A percentile compares a stretch with the other conserved stretches of the same genome.
Conservation (phyloP, 2,113 vertebrate genomes). For the Indri indri region DNA sequence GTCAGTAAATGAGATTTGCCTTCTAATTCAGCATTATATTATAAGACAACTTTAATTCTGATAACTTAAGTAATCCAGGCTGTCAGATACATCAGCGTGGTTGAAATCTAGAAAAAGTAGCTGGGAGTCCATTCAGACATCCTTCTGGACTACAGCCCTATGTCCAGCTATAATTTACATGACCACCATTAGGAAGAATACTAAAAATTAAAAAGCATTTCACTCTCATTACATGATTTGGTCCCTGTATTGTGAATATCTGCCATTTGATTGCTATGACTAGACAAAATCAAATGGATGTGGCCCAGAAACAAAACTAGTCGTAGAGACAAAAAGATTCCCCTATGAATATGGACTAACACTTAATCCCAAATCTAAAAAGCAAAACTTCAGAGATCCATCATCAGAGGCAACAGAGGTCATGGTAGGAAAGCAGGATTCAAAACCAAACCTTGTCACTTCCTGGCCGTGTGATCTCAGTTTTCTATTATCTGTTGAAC, state of each 20-base stretch:
- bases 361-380: neutral
- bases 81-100: neutral
- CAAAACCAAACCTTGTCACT: conserved; percentile 7
- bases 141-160: neutral
- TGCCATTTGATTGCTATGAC: neutral
- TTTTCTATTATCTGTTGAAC: neutral
- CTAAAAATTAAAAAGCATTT: neutral
- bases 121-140: neutral
- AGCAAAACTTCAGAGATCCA: neutral
- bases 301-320: conserved; percentile 25
- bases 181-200: neutral
- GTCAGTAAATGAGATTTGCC: conserved; percentile 66
- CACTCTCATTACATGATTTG: neutral
- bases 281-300: conserved; percentile 18
- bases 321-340: neutral
- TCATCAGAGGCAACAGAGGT: neutral
- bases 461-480: neutral
- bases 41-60: conserved; percentile 5
- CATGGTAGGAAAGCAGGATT: neutral
- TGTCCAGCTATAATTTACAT: neutral
- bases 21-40: neutral
- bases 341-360: neutral
- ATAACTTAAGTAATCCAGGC: neutral
- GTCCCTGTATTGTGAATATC: neutral
- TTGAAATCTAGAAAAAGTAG: conserved; percentile 22